Conservation (phyloP, 2,888 invertebrate genomes). For the Drosophila buzzatii region DNA sequence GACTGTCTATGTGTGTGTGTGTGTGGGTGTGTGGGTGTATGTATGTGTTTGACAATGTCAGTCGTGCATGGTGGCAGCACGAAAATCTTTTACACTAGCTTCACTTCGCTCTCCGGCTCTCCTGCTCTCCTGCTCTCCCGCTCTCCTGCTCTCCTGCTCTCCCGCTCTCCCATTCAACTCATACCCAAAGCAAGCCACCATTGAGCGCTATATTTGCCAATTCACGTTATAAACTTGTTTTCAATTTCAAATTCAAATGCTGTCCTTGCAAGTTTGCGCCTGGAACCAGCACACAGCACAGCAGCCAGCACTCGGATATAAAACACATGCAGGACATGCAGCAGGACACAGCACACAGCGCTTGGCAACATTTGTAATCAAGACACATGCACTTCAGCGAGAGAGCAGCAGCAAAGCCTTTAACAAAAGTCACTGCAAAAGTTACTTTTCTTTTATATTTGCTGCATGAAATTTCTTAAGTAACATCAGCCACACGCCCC, state of each 20-base stretch:
- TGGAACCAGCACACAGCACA: constrained; percentile 1
- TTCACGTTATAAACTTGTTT: constrained; percentile 77
- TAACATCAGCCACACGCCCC: constrained; percentile 4
- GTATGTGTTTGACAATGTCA: constrained; percentile 62
- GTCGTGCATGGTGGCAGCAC: constrained; percentile 55
- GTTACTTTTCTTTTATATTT: constrained; percentile 16
- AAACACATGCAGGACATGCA: constrained; percentile 10
- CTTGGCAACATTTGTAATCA: constrained; percentile 46
- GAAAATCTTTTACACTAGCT: constrained; percentile 21
- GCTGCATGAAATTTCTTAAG: constrained; percentile 47
- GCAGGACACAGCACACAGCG: constrained; percentile 24
- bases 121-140: no score
- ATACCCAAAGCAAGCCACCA: neutral
- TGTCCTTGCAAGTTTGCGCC: constrained; percentile 57
- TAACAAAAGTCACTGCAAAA: constrained; percentile 52
- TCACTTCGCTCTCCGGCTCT: neutral
- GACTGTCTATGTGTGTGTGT: constrained; percentile 3
- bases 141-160: no score
- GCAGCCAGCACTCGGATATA: constrained; percentile 11
- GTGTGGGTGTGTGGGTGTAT: neutral
- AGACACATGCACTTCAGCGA: constrained; percentile 45
- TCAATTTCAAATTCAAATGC: constrained; percentile 76
- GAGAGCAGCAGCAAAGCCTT: constrained; percentile 34
- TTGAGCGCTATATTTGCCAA: constrained; percentile 64
- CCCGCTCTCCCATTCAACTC: no score